These are phyloP conservation scores for Aricia artaxerxes DNA, from an alignment of 2,888 invertebrate species.

Conservation along the genomic window DNA sequence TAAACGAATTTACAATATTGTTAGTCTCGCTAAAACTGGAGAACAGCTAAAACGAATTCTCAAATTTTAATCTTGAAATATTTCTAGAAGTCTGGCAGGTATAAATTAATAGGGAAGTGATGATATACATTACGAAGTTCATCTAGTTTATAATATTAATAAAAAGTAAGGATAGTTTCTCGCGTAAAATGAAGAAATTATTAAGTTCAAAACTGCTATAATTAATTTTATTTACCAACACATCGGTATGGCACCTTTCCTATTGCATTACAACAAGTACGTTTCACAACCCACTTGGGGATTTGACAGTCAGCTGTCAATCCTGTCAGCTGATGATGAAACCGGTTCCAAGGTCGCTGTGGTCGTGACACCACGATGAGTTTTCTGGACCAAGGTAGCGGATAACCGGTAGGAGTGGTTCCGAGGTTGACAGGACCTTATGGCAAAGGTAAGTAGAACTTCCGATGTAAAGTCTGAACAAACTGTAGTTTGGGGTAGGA, in stretches of 20 bases:
- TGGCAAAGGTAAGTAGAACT: neutral
- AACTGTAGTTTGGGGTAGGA: no score
- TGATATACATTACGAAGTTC: no score
- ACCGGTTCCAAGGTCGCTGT: slow-evolving; percentile 56
- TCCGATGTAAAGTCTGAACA: no score
- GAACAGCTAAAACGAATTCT: no score
- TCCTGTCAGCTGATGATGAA: slow-evolving; percentile 32
- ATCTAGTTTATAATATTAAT: no score
- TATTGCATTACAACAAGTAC: slow-evolving; percentile 4
- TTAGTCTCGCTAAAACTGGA: no score
- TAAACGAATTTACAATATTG: no score
- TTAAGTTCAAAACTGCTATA: neutral
- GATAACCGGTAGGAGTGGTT: slow-evolving; percentile 10
- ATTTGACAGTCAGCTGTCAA: slow-evolving; percentile 12
- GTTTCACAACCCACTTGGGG: neutral
- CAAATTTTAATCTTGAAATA: no score
- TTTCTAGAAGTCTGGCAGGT: no score
- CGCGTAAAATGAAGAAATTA: no score
- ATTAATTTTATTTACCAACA: neutral
- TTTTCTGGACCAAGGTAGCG: slow-evolving; percentile 17
- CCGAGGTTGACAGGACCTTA: neutral
- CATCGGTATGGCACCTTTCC: neutral
- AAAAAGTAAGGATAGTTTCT: no score
- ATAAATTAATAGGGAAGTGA: no score
- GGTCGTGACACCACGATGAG: slow-evolving; percentile 41